Conservation (phyloP, 2,797 vertebrate genomes). For the Gymnopithys bicolor region DNA sequence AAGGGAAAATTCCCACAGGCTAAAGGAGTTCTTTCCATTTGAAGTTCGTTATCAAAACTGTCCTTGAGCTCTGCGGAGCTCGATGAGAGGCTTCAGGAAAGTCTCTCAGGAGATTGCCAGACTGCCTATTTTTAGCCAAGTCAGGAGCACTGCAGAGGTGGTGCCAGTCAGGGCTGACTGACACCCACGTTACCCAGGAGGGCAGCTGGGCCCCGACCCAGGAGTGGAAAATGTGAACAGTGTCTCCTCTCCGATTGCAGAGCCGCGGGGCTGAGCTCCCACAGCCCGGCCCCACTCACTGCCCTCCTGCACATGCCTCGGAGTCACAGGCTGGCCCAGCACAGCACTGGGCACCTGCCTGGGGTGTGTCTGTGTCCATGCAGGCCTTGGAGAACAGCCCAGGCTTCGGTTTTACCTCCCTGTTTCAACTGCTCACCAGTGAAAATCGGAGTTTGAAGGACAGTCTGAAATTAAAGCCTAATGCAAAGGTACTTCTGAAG, state of each 20-base stretch:
- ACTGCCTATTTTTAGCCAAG: background rate
- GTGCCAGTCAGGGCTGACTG: background rate
- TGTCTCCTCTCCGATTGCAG: background rate
- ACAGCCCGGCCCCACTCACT: background rate
- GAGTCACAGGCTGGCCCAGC: background rate
- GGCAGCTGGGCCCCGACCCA: background rate
- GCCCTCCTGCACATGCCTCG: background rate
- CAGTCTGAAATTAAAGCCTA: background rate
- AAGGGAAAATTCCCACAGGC: background rate
- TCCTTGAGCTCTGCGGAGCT: background rate
- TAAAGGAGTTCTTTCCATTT: background rate
- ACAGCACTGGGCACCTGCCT: background rate
- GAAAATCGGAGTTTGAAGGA: background rate
- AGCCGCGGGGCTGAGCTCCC: background rate
- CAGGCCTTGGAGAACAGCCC: background rate
- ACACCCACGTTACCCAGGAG: background rate
- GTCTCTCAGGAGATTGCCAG: background rate
- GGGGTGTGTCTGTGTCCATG: rapidly evolving
- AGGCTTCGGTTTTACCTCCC: background rate
- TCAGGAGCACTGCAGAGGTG: background rate
- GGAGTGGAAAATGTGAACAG: background rate
- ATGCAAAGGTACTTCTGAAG: background rate
- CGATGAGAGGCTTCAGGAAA: background rate
- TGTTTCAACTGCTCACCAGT: background rate
- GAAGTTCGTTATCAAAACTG: background rate